Evolutionary conservation across 2,113 vertebrate genomes (phyloP).

Genomic region (Protobothrops mucrosquamatus): DNA sequence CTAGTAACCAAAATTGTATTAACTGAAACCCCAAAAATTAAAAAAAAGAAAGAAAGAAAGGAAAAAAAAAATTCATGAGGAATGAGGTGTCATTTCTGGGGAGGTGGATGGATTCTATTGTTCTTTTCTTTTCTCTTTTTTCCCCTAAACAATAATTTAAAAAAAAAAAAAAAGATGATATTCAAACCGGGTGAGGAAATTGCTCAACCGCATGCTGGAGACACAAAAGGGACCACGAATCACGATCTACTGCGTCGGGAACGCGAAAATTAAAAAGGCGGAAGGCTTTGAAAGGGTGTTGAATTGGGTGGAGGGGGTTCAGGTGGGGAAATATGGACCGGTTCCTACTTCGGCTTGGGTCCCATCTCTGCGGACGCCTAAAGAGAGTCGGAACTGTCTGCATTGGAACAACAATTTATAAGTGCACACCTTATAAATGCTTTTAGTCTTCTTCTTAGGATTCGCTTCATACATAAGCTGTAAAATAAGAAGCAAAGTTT

Average conservation of each 20-base stretch:
- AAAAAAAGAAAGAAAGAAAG: neutral
- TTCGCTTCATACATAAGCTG: conserved; percentile 91
- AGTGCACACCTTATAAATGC: conserved; percentile 88
- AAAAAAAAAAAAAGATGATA: neutral
- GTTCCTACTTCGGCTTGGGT: conserved; percentile 59
- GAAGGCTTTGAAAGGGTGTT: conserved; percentile 51
- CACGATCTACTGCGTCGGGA: conserved; percentile 53
- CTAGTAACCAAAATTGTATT: neutral
- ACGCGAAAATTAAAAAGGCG: conserved; percentile 55
- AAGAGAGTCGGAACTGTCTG: conserved; percentile 60
- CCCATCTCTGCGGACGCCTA: conserved; percentile 65
- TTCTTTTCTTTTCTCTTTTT: conserved; percentile 5
- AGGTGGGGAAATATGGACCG: conserved; percentile 39
- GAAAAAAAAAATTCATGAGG: neutral
- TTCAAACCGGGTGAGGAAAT: neutral
- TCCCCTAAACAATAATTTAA: neutral
- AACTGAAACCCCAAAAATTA: neutral
- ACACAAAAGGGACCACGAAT: conserved; percentile 41
- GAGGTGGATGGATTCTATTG: neutral
- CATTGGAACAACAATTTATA: conserved; percentile 66
- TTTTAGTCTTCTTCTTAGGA: conserved; percentile 96
- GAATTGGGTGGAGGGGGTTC: conserved; percentile 20
- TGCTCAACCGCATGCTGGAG: neutral
- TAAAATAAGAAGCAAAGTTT: conserved; percentile 70
- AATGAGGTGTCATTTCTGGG: conserved; percentile 21